phyloP scores from a whole-genome alignment of 2,888 invertebrate species.

The Euzophera pinguis region DNA sequence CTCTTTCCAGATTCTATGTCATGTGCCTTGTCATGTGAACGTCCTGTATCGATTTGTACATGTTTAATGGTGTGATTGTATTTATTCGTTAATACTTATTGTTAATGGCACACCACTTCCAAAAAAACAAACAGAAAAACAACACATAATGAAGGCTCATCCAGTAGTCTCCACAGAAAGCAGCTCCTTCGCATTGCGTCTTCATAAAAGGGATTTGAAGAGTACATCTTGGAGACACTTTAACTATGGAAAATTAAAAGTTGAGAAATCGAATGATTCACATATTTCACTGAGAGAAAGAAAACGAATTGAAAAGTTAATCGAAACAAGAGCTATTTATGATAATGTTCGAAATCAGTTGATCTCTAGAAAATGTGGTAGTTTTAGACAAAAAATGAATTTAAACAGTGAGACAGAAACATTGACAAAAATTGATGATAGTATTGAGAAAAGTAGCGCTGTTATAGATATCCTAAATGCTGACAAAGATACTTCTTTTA shows the following conservation, averaged over 20 bases:
- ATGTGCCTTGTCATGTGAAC: conserved; percentile 25
- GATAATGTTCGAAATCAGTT: conserved; percentile 46
- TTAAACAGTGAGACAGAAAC: conserved; percentile 23
- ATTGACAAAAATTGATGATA: conserved; percentile 24
- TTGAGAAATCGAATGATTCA: conserved; percentile 40
- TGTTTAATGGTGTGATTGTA: conserved; percentile 24
- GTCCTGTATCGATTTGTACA: conserved; percentile 21
- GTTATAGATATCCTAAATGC: conserved; percentile 40
- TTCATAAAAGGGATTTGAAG: conserved; percentile 39
- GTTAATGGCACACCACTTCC: conserved; percentile 17
- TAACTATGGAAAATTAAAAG: conserved; percentile 34
- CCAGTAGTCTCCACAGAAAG: conserved; percentile 29
- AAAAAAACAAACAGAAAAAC: conserved; percentile 24
- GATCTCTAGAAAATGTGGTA: conserved; percentile 37
- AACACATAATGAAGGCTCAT: conserved; percentile 36
- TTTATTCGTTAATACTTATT: conserved; percentile 18
- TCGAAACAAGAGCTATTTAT: conserved; percentile 50
- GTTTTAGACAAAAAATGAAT: conserved; percentile 28
- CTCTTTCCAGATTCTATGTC: conserved; percentile 12
- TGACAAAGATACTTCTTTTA: conserved; percentile 38
- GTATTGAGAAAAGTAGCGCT: conserved; percentile 30
- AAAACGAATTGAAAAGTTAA: conserved; percentile 44
- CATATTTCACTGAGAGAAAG: conserved; percentile 45
- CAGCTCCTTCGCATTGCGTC: conserved; percentile 45
- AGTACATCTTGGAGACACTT: conserved; percentile 32